Conservation (phyloP, 2,888 invertebrate species). For the Odontomyia ornata region DNA sequence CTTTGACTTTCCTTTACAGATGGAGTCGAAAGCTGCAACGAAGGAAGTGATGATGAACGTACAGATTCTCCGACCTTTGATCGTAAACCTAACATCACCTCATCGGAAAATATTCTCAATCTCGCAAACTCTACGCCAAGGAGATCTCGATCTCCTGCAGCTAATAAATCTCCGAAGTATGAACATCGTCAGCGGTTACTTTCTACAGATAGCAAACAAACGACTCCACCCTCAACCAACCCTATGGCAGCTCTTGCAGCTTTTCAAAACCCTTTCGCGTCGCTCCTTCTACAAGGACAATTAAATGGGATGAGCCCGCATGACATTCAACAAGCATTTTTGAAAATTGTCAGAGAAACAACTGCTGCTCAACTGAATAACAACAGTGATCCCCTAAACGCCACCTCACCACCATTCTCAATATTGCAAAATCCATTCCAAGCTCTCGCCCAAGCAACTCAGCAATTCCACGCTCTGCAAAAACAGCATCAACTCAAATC, state of each 20-base stretch:
- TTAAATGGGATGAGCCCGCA: constrained; percentile 55
- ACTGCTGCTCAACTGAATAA: background rate
- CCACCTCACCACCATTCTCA: constrained; percentile 55
- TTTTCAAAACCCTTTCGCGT: constrained; percentile 57
- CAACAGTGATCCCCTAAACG: background rate
- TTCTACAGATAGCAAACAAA: background rate
- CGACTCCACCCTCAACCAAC: constrained; percentile 47
- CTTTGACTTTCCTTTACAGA: constrained; percentile 54
- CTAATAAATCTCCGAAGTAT: constrained; percentile 35
- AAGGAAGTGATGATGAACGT: constrained; percentile 51
- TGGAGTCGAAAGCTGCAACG: constrained; percentile 56
- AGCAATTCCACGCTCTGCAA: constrained; percentile 82
- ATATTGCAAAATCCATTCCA: constrained; percentile 79
- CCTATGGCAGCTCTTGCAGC: constrained; percentile 54
- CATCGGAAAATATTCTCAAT: constrained; percentile 43
- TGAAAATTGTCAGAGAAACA: constrained; percentile 61
- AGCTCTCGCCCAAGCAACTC: constrained; percentile 83
- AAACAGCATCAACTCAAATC: constrained; percentile 69
- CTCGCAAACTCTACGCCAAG: constrained; percentile 42
- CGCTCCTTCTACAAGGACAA: constrained; percentile 59
- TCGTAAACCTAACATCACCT: background rate
- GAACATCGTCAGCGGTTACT: background rate
- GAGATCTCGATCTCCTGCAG: constrained; percentile 15
- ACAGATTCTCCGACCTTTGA: constrained; percentile 46
- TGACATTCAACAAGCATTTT: constrained; percentile 61